A percentile compares a stretch with the other conserved stretches of the same genome.
These are phyloP conservation scores for Argynnis bischoffii DNA, from an alignment of 2,888 invertebrate species.

Conservation along the genomic window DNA sequence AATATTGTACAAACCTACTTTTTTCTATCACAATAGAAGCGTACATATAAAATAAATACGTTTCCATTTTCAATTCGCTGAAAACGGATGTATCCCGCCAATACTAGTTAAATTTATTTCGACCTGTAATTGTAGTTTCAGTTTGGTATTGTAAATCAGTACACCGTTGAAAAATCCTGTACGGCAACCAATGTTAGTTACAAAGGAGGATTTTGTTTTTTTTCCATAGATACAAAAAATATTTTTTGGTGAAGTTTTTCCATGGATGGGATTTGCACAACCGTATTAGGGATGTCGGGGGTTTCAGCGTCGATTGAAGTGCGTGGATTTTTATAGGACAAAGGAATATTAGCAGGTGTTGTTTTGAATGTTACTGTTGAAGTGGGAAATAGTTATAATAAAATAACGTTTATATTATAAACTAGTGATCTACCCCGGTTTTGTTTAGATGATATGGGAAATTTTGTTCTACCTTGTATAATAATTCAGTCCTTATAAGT, in stretches of 20 bases:
- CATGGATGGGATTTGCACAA: not conserved
- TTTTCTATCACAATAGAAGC: not conserved
- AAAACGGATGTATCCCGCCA: conserved; percentile 16
- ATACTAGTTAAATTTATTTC: conserved; percentile 36
- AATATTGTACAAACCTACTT: not conserved
- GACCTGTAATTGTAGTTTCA: conserved; percentile 32
- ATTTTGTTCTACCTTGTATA: too few relatives aligned
- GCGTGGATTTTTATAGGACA: too few relatives aligned
- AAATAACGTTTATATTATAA: too few relatives aligned
- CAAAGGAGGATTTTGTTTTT: conserved; percentile 45
- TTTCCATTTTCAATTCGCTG: conserved; percentile 19
- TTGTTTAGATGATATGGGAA: too few relatives aligned
- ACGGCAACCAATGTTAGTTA: conserved; percentile 30
- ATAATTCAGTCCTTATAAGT: too few relatives aligned
- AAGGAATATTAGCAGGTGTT: too few relatives aligned
- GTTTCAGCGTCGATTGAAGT: not conserved
- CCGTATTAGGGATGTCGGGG: not conserved
- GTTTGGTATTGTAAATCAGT: conserved; percentile 37
- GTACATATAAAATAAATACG: not conserved
- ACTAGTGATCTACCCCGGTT: too few relatives aligned
- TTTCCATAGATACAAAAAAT: conserved; percentile 1
- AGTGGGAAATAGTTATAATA: too few relatives aligned
- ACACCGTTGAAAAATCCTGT: conserved; percentile 33
- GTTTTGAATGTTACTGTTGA: too few relatives aligned
- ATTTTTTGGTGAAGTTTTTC: not conserved